A percentile compares a stretch with the other conserved stretches of the same genome.
Evolutionary conservation across 2,797 vertebrate genomes (phyloP).

Genomic region (Schizopygopsis pylzovi): DNA sequence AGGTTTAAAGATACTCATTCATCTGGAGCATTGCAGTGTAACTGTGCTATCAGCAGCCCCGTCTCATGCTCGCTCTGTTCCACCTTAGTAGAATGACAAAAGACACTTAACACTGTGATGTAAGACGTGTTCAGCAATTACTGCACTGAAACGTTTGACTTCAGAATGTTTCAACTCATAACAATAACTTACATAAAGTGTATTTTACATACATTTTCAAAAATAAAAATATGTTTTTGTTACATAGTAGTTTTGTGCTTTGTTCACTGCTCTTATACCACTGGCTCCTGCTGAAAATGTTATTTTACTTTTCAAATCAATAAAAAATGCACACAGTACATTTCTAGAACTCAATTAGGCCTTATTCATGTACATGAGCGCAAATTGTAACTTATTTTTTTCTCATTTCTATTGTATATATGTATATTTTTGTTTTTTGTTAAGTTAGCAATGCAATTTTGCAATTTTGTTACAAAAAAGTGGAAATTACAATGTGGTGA

Average conservation of each 20-base stretch:
- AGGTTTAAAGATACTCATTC: constrained; percentile 37
- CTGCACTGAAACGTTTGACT: neutral
- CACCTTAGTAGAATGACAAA: constrained; percentile 16
- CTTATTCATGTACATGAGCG: neutral
- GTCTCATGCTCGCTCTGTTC: neutral
- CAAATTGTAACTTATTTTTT: neutral
- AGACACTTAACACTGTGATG: neutral
- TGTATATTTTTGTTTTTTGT: neutral
- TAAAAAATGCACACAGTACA: neutral
- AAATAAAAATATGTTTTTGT: neutral
- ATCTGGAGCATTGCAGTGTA: constrained; percentile 28
- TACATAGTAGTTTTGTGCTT: neutral
- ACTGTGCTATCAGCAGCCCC: neutral
- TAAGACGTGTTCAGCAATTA: neutral
- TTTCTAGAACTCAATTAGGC: neutral
- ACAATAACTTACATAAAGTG: neutral
- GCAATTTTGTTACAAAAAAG: neutral
- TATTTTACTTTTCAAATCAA: neutral
- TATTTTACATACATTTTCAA: neutral
- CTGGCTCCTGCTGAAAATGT: neutral
- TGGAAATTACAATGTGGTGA: too few species aligned
- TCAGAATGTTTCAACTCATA: neutral
- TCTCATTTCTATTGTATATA: too few species aligned
- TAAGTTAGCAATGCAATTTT: neutral
- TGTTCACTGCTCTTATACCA: neutral